phyloP scores from a whole-genome alignment of 1,140 invertebrate genomes.

The Belonocnema kinseyi region DNA sequence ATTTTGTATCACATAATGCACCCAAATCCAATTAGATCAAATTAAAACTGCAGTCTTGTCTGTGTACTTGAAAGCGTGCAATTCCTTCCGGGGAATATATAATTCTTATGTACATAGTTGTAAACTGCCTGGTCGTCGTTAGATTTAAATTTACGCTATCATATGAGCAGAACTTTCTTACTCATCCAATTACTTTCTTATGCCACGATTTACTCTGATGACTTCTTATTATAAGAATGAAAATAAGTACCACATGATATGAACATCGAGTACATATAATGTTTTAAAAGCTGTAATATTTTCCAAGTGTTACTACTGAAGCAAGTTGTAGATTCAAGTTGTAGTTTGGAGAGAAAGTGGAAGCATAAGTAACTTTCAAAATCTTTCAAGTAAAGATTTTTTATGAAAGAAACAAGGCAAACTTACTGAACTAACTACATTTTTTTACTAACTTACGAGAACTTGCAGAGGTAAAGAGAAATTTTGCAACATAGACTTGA shows the following conservation, averaged over 20 bases:
- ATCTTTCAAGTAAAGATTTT: too few species aligned
- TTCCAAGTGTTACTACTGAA: not conserved
- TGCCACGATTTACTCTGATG: not conserved
- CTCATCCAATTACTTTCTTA: slow-evolving; percentile 24
- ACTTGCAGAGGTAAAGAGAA: too few species aligned
- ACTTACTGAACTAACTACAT: too few species aligned
- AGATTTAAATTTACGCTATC: slow-evolving; percentile 4
- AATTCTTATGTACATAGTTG: slow-evolving; percentile 4
- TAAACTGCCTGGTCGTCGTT: not conserved
- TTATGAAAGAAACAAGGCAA: too few species aligned
- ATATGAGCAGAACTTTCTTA: slow-evolving; percentile 2
- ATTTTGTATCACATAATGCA: too few species aligned
- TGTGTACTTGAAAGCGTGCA: not conserved
- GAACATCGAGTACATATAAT: not conserved
- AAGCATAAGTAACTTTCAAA: too few species aligned
- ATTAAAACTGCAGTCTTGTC: not conserved
- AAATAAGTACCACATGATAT: not conserved
- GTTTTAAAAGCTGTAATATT: slow-evolving; percentile 3
- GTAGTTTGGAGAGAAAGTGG: not conserved
- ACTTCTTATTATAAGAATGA: slow-evolving; percentile 4
- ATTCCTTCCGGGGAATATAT: not conserved
- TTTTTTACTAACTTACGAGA: too few species aligned
- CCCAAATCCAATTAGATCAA: not conserved
- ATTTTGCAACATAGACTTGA: too few species aligned
- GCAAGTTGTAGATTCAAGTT: slow-evolving; percentile 14